Percentiles rank a stretch among this genome's conserved stretches.
Evolutionary conservation across 2,113 vertebrate genomes (phyloP).

Genomic region (Gopherus flavomarginatus): DNA sequence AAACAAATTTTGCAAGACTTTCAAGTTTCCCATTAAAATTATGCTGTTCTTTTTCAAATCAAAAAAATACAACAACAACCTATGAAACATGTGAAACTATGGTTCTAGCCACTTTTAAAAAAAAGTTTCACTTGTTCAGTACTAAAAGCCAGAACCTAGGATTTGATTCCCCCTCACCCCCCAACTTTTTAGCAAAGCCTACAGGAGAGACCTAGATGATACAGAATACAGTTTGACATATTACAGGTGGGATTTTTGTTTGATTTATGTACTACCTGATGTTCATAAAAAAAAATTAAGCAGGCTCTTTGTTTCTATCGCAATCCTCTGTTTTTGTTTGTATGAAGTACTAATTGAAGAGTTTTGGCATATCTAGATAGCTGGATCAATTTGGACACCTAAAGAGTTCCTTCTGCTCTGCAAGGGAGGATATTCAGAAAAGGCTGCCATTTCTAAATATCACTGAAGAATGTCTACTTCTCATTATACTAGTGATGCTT

Average conservation of each 20-base stretch:
- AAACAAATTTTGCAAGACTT: not conserved
- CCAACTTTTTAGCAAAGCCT: not conserved
- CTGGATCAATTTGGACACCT: not conserved
- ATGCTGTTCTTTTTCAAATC: conserved; percentile 66
- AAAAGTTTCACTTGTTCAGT: not conserved
- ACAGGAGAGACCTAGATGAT: not conserved
- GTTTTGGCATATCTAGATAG: not conserved
- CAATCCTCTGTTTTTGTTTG: not conserved
- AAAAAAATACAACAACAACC: not conserved
- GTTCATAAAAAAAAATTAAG: not conserved
- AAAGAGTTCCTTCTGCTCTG: not conserved
- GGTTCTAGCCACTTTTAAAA: not conserved
- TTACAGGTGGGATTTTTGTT: not conserved
- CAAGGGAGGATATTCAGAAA: not conserved
- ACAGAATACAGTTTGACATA: not conserved
- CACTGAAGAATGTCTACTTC: not conserved
- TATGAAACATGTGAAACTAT: not conserved
- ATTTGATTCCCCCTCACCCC: not conserved
- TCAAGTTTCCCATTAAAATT: conserved; percentile 81
- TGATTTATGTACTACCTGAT: not conserved
- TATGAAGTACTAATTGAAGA: not conserved
- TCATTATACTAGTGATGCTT: not conserved
- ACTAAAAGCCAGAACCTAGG: not conserved
- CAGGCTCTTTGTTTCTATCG: not conserved
- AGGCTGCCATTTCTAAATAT: not conserved